phyloP scores from a whole-genome alignment of 2,113 vertebrate genomes.

The Sus scrofa region DNA sequence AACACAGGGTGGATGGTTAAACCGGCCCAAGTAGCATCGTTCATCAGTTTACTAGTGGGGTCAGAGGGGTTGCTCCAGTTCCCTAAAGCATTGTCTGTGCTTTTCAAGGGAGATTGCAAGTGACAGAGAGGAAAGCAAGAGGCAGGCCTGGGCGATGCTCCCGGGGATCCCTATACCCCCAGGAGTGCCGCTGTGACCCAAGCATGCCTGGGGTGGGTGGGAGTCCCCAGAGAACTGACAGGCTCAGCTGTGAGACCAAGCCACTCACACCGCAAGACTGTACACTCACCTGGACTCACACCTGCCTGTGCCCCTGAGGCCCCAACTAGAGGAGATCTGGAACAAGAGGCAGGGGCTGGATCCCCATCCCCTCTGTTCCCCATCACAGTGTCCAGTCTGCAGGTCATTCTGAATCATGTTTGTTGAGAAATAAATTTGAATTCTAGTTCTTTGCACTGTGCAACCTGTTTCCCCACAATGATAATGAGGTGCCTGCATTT shows the following conservation, averaged over 20 bases:
- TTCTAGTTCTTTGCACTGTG: background rate
- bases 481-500: background rate
- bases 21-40: background rate
- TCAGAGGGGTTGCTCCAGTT: background rate
- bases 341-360: background rate
- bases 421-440: background rate
- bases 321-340: background rate
- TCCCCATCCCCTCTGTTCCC: background rate
- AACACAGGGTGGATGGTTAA: background rate
- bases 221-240: background rate
- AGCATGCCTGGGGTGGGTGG: accelerated
- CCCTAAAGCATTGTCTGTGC: background rate
- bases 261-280: background rate
- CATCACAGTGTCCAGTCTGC: background rate
- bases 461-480: background rate
- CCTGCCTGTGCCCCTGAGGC: background rate
- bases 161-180: background rate
- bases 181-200: background rate
- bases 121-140: background rate
- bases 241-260: background rate
- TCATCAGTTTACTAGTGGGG: background rate
- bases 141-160: background rate
- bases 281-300: accelerated
- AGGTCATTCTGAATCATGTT: background rate
- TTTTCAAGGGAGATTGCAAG: background rate